Percentiles rank a stretch among this genome's conserved stretches.
These are phyloP conservation scores for Taenioides sp. DNA, from an alignment of 2,797 vertebrate species.

Conservation along the genomic window DNA sequence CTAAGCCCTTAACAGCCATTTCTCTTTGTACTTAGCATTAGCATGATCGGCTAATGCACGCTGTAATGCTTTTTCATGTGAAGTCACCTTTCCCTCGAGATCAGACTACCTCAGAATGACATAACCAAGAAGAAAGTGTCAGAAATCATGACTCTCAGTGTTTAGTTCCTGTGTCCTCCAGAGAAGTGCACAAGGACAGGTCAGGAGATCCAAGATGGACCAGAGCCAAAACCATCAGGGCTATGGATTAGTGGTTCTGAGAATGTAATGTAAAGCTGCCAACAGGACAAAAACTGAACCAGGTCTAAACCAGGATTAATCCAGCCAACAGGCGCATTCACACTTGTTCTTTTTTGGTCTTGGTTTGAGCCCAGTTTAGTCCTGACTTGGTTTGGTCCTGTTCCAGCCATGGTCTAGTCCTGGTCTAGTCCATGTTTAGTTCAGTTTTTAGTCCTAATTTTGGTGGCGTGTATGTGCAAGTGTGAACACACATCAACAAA, in stretches of 20 bases:
- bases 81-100: background rate
- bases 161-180: background rate
- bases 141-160: background rate
- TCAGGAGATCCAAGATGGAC: background rate
- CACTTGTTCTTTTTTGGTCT: too few species aligned
- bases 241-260: background rate
- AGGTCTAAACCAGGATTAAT: background rate
- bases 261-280: background rate
- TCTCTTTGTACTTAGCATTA: background rate
- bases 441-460: too few species aligned
- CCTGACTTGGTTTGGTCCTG: too few species aligned
- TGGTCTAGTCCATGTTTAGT: too few species aligned
- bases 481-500: too few species aligned
- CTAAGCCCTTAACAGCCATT: background rate
- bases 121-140: background rate
- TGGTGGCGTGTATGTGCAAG: too few species aligned
- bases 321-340: too few species aligned
- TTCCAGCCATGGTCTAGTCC: too few species aligned
- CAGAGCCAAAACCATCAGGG: background rate
- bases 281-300: background rate
- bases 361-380: too few species aligned
- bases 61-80: slow-evolving; percentile 6
- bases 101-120: background rate
- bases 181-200: background rate
- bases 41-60: background rate